phyloP scores from a whole-genome alignment of 2,888 invertebrate species.

The Boloria euphrosyne region DNA sequence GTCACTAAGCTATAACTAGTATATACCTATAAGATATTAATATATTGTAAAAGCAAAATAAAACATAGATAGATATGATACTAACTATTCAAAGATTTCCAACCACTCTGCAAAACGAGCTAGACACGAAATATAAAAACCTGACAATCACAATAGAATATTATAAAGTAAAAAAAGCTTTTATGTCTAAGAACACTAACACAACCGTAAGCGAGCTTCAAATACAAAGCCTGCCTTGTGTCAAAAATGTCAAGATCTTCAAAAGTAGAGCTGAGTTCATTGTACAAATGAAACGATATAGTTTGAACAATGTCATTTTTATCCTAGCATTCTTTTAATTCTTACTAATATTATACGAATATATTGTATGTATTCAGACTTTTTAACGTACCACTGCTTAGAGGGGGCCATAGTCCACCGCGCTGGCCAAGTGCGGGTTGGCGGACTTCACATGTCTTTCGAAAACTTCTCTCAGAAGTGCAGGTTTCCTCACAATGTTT shows the following conservation, averaged over 20 bases:
- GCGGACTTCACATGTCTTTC: too few species aligned
- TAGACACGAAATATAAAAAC: slow-evolving; percentile 14
- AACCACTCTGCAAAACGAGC: slow-evolving; percentile 13
- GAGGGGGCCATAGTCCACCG: too few species aligned
- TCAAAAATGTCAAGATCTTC: slow-evolving; percentile 25
- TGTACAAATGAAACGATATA: slow-evolving; percentile 11
- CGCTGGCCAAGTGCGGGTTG: too few species aligned
- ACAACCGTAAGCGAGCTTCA: slow-evolving; percentile 11
- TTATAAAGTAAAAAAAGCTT: slow-evolving; percentile 18
- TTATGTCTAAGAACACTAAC: slow-evolving; percentile 19
- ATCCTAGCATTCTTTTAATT: neutral
- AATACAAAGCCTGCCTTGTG: slow-evolving; percentile 17
- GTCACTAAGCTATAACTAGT: too few species aligned
- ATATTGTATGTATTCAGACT: neutral
- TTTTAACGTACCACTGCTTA: too few species aligned
- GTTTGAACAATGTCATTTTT: neutral
- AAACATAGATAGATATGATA: slow-evolving; percentile 6
- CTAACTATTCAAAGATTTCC: slow-evolving; percentile 12
- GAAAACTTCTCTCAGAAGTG: too few species aligned
- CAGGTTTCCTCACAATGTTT: too few species aligned
- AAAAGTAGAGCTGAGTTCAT: slow-evolving; percentile 10
- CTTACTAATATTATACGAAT: too few species aligned
- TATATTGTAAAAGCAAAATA: too few species aligned
- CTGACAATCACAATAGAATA: slow-evolving; percentile 18
- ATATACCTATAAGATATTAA: too few species aligned